These are phyloP conservation scores for Lampropteryx suffumata DNA, from an alignment of 2,888 invertebrate genomes.

Conservation along the genomic window DNA sequence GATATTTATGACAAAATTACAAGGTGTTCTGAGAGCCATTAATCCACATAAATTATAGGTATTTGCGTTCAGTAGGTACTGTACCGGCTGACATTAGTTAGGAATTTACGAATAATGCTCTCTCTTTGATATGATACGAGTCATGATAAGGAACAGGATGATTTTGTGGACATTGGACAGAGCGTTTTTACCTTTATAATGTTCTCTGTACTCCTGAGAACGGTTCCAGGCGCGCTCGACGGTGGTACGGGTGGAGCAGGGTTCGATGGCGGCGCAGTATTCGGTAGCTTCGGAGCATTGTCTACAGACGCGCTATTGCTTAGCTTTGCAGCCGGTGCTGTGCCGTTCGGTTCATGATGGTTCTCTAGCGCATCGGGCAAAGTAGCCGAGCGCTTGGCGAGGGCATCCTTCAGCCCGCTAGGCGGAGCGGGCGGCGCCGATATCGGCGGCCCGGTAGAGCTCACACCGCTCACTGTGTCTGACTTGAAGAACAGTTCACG, in stretches of 20 bases:
- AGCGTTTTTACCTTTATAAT: constrained; percentile 64
- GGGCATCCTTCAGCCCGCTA: constrained; percentile 77
- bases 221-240: constrained; percentile 51
- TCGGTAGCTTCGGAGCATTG: constrained; percentile 61
- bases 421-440: constrained; percentile 77
- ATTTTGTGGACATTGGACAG: no score
- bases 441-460: constrained; percentile 62
- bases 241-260: constrained; percentile 75
- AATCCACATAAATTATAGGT: constrained; percentile 1
- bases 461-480: constrained; percentile 82
- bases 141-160: no score
- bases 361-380: constrained; percentile 72
- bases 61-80: neutral
- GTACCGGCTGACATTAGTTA: no score
- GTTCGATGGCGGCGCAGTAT: constrained; percentile 68
- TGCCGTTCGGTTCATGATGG: constrained; percentile 78
- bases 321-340: constrained; percentile 56
- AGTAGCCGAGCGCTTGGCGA: constrained; percentile 72
- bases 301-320: constrained; percentile 72
- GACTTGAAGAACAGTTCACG: constrained; percentile 94
- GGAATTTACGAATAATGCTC: no score
- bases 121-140: no score
- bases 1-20: constrained; percentile 9
- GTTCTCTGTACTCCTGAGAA: constrained; percentile 73
- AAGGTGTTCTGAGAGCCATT: neutral